Conservation (phyloP, 2,797 vertebrate genomes). For the Rhinophrynus dorsalis region DNA sequence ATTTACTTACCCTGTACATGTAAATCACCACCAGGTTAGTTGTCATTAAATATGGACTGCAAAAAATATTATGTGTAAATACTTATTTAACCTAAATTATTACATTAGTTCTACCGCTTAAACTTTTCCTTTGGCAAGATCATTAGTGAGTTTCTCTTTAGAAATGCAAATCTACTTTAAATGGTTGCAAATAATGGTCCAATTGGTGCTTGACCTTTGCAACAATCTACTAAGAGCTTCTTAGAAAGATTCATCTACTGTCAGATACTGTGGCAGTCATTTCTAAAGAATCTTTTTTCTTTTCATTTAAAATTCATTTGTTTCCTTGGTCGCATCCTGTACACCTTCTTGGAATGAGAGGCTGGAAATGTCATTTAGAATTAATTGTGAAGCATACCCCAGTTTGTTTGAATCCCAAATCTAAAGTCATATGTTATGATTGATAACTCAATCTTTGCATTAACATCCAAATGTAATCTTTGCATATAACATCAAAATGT, state of each 20-base stretch:
- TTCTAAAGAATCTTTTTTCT: conserved; percentile 53
- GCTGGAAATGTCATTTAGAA: conserved; percentile 57
- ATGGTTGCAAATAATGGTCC: conserved; percentile 47
- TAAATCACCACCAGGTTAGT: too few species aligned
- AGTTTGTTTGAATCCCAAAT: conserved; percentile 42
- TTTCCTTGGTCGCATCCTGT: conserved; percentile 57
- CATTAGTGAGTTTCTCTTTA: conserved; percentile 42
- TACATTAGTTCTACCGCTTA: conserved; percentile 22
- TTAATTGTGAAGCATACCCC: conserved; percentile 52
- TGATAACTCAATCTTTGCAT: neutral
- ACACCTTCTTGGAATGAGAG: conserved; percentile 53
- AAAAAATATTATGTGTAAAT: too few species aligned
- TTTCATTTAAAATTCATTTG: conserved; percentile 68
- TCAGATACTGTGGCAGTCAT: conserved; percentile 44
- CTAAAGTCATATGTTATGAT: neutral
- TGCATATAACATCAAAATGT: too few species aligned
- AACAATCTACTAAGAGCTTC: conserved; percentile 51
- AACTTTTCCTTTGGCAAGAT: conserved; percentile 32
- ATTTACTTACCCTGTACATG: too few species aligned
- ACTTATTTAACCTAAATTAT: too few species aligned
- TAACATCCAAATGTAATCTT: too few species aligned
- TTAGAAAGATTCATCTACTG: conserved; percentile 53
- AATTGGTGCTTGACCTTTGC: conserved; percentile 60
- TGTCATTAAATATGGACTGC: too few species aligned
- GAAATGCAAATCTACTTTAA: conserved; percentile 41